Base-by-base conservation (phyloP, 2,888 invertebrate genomes). In the Choreutis nemorana region DNA sequence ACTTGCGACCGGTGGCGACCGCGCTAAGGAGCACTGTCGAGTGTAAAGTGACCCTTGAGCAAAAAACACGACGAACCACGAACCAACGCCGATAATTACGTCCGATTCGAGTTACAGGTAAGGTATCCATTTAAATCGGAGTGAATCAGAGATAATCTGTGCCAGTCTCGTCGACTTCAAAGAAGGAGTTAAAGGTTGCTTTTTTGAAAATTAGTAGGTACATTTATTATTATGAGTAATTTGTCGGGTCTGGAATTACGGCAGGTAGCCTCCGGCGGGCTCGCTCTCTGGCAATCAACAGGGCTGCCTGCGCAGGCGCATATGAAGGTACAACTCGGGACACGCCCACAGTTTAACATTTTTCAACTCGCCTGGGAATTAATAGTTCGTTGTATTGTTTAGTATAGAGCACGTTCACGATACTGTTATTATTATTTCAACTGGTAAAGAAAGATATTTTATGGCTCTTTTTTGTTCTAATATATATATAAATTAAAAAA, bases 201-300 rank as follows among this genome's bases (percentile, higher is more conserved):
- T 61, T 62, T 60, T 56, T 48, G 44, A 46, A 75, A 72, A 73
- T 77, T 63, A 68, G 62, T 64, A 63, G 67, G 60, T 64, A 59
- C 65, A 64, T 71, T 70, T 62, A 63, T 73, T 75, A 75, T 77
- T 75, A 72, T 65, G 68, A 72, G 71, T 70, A 75, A 78, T 75
- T 75, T 70, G 59, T 70, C 50, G 60, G 52, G 50, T 58, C 63
- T 67, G 55, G 72, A 73, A 77, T 77, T 71, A 73, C 61, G 50
- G 70, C 75, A 73, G 77, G 77, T 77, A 77, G 77, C 77, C 73
- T 49, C 61, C 53, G 73, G 75, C 71, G 49, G 50, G 49, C 46
- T 39, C 52, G 47, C 47, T 47, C 50, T 44, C 34, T 22, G 23
- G 56, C 58, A 59, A 60, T 65, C 61, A 54, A 55, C 46, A 34